Evolutionary conservation across 2,888 invertebrate species (phyloP).

Genomic region (Spisula subtruncata): DNA sequence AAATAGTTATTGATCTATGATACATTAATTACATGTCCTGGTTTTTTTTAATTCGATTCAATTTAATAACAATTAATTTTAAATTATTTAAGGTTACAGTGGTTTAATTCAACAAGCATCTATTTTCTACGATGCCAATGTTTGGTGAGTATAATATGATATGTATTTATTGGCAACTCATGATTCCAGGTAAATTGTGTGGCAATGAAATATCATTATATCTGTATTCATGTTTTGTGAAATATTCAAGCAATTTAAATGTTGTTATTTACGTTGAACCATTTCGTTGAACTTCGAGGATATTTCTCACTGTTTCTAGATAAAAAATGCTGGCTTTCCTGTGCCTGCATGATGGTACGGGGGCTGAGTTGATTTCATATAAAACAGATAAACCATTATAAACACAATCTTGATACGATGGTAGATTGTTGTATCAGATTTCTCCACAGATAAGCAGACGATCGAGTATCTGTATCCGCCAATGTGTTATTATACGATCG

Average conservation of each 20-base stretch:
- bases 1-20: no score
- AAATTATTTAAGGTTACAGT: no score
- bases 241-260: conserved; percentile 3
- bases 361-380: conserved; percentile 12
- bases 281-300: conserved; percentile 11
- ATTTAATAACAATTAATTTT: no score
- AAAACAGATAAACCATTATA: conserved; percentile 32
- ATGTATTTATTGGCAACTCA: no score
- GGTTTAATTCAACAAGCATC: no score
- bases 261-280: neutral
- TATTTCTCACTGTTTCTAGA: conserved; percentile 15
- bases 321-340: neutral
- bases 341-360: neutral
- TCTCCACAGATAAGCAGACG: conserved; percentile 34
- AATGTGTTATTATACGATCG: conserved; percentile 63
- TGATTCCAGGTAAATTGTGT: no score
- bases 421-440: conserved; percentile 39
- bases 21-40: no score
- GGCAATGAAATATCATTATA: neutral
- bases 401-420: conserved; percentile 10
- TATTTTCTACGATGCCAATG: no score
- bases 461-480: conserved; percentile 1
- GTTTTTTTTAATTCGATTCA: no score
- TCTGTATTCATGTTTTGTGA: neutral
- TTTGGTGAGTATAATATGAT: no score